Conservation (phyloP, 2,888 invertebrate genomes). For the Lochmaea crataegi region DNA sequence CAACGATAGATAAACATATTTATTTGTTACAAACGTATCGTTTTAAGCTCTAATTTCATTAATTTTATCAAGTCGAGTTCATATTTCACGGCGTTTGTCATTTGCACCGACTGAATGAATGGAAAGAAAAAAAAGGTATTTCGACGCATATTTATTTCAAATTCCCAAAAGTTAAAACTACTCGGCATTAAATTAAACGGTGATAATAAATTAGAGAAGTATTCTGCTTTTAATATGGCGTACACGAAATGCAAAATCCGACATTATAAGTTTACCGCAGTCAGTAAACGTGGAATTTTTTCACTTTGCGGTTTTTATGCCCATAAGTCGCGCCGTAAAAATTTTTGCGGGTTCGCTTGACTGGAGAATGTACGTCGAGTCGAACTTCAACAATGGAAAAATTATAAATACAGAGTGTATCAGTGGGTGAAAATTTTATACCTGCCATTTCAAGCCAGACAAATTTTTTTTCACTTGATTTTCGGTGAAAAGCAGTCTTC, state of each 20-base stretch:
- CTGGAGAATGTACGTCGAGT: not conserved
- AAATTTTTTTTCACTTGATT: too few relatives aligned
- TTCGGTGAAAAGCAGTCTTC: too few relatives aligned
- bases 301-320: constrained; percentile 39
- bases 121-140: constrained; percentile 24
- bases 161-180: constrained; percentile 39
- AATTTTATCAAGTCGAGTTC: constrained; percentile 24
- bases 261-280: constrained; percentile 41
- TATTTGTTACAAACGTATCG: too few relatives aligned
- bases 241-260: constrained; percentile 43
- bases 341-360: constrained; percentile 32
- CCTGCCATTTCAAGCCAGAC: too few relatives aligned
- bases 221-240: constrained; percentile 44
- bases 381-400: not conserved
- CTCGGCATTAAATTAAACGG: constrained; percentile 39
- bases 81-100: constrained; percentile 32
- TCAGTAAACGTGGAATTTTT: constrained; percentile 36
- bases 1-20: too few relatives aligned
- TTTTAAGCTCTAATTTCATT: constrained; percentile 2
- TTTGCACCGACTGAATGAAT: constrained; percentile 27
- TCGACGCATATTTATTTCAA: constrained; percentile 35
- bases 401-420: not conserved
- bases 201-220: constrained; percentile 44
- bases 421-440: not conserved
- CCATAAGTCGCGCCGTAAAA: constrained; percentile 35